Conservation (phyloP, 2,888 invertebrate species). For the Thalpophila matura region DNA sequence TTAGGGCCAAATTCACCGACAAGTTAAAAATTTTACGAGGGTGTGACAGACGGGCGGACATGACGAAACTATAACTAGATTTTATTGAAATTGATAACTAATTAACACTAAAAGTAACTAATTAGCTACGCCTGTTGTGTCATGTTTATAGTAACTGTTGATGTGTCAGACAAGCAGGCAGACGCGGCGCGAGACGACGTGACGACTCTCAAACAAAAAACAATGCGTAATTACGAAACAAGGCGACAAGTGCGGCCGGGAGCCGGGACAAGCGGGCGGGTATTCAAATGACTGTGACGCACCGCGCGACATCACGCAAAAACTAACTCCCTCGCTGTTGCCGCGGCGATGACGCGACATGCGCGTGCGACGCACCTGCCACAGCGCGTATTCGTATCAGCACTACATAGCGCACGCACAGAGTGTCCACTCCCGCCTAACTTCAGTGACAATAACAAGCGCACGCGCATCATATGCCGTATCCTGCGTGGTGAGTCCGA, state of each 20-base stretch:
- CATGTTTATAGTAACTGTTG: too few species aligned
- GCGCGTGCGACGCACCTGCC: conserved; percentile 32
- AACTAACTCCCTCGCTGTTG: conserved; percentile 18
- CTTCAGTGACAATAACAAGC: too few species aligned
- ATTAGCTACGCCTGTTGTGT: not conserved
- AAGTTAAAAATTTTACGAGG: too few species aligned
- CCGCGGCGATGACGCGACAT: not conserved
- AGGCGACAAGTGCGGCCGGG: conserved; percentile 41
- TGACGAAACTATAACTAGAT: too few species aligned
- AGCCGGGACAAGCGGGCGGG: too few species aligned
- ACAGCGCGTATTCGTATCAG: not conserved
- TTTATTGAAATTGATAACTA: too few species aligned
- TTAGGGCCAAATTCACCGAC: too few species aligned
- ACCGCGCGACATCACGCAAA: conserved; percentile 18
- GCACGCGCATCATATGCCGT: too few species aligned
- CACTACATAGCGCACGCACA: not conserved
- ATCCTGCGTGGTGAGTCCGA: too few species aligned
- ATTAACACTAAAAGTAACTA: not conserved
- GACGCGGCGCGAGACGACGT: not conserved
- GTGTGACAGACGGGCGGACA: too few species aligned
- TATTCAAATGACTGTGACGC: conserved; percentile 30
- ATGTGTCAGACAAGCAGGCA: not conserved
- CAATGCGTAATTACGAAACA: conserved; percentile 3
- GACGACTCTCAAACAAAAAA: conserved; percentile 20
- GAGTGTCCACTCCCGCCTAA: not conserved